phyloP scores from a whole-genome alignment of 1,140 invertebrate genomes.

The Drosophila nigromelanica region DNA sequence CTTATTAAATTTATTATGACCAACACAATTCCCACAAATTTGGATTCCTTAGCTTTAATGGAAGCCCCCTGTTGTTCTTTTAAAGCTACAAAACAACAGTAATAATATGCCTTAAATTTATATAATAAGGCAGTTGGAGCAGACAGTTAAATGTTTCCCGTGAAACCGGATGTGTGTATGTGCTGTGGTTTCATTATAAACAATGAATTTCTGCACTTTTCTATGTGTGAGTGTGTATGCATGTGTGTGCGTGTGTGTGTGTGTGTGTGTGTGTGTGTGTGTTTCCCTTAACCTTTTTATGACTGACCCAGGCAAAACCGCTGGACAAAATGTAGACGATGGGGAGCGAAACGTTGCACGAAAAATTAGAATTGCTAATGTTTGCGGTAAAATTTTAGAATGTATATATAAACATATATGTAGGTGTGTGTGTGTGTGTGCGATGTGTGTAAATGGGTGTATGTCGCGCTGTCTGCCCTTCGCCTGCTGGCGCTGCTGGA shows the following conservation, averaged over 20 bases:
- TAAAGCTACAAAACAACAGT: constrained; percentile 1
- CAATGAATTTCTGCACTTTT: constrained; percentile 54
- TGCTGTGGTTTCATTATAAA: constrained; percentile 69
- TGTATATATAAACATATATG: background rate
- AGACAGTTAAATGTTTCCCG: constrained; percentile 71
- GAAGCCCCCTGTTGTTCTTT: background rate
- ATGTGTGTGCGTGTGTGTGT: constrained; percentile 24
- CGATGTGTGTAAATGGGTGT: constrained; percentile 2
- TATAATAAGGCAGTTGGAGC: constrained; percentile 45
- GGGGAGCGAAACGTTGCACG: constrained; percentile 49
- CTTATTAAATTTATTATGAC: too few relatives aligned
- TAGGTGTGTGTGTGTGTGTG: constrained; percentile 27
- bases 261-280: constrained; percentile 28
- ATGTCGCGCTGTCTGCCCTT: constrained; percentile 37
- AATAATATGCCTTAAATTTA: constrained; percentile 5
- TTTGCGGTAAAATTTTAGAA: constrained; percentile 68
- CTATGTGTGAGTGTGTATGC: constrained; percentile 26
- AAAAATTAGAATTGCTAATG: constrained; percentile 75
- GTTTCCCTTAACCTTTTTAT: constrained; percentile 69
- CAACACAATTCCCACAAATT: too few relatives aligned
- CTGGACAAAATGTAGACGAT: constrained; percentile 31
- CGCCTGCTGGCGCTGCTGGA: constrained; percentile 1
- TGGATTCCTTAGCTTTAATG: too few relatives aligned
- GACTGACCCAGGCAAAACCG: constrained; percentile 61
- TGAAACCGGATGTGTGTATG: constrained; percentile 68